Percentiles rank a stretch among this genome's conserved stretches.
These are phyloP conservation scores for Galerucella pusilla DNA, from an alignment of 2,888 invertebrate species.

Conservation along the genomic window DNA sequence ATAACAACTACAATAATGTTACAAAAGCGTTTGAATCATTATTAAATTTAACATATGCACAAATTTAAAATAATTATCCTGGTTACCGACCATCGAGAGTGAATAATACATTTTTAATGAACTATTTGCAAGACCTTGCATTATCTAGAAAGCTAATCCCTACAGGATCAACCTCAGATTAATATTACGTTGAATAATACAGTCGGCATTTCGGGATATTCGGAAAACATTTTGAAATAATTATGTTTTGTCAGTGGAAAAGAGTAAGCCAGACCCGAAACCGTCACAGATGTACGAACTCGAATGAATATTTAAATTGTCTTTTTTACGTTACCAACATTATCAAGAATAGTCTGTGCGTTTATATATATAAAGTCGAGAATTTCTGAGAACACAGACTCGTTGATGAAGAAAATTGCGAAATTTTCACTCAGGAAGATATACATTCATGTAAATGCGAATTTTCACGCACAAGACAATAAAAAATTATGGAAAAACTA, in stretches of 20 bases:
- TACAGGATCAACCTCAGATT: neutral
- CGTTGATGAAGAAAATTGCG: too few species aligned
- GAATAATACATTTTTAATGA: neutral
- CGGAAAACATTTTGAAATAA: constrained; percentile 10
- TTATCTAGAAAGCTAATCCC: neutral
- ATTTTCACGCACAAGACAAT: too few species aligned
- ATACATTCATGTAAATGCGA: too few species aligned
- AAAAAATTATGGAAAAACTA: too few species aligned
- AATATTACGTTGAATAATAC: neutral
- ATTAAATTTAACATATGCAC: too few species aligned
- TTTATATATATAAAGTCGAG: neutral
- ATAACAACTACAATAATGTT: too few species aligned
- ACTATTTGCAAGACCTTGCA: neutral
- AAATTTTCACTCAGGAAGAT: too few species aligned
- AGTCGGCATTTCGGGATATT: neutral
- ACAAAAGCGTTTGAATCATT: too few species aligned
- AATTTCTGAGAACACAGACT: neutral
- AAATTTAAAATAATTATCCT: neutral
- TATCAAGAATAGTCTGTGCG: neutral
- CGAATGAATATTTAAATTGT: constrained; percentile 16
- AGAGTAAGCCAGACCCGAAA: neutral
- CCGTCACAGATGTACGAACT: constrained; percentile 15
- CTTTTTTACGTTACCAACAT: constrained; percentile 10
- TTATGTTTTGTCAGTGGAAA: constrained; percentile 13
- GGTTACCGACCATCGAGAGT: neutral